Percentiles rank a stretch among this genome's conserved stretches.
Conservation (phyloP, 2,888 invertebrate species). For the Tetramorium bicarinatum region DNA sequence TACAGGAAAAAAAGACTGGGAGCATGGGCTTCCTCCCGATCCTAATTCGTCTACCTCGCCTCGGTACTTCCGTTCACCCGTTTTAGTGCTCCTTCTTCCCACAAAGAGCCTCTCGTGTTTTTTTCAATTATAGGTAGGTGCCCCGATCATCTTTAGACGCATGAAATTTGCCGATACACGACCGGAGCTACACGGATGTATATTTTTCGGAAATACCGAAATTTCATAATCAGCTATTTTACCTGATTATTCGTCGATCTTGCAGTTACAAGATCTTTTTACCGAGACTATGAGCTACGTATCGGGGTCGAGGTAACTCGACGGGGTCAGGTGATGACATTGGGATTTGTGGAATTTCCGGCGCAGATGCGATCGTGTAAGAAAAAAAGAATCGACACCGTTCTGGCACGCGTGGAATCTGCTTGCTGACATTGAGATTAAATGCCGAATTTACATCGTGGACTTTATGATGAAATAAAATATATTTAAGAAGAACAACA, state of each 20-base stretch:
- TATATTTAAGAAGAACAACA: background rate
- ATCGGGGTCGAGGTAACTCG: slow-evolving; percentile 56
- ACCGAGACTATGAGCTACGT: slow-evolving; percentile 28
- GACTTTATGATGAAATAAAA: slow-evolving; percentile 14
- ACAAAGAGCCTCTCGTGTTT: slow-evolving; percentile 42
- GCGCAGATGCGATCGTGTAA: slow-evolving; percentile 54
- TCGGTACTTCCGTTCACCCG: slow-evolving; percentile 76
- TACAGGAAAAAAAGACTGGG: slow-evolving; percentile 67
- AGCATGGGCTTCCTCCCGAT: slow-evolving; percentile 73
- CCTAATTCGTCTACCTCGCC: slow-evolving; percentile 74
- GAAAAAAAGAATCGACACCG: slow-evolving; percentile 24
- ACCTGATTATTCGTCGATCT: background rate
- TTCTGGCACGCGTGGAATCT: slow-evolving; percentile 36
- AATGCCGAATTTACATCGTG: slow-evolving; percentile 40
- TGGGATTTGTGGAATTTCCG: slow-evolving; percentile 78
- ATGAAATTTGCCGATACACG: slow-evolving; percentile 37
- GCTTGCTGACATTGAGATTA: slow-evolving; percentile 21
- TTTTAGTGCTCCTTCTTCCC: slow-evolving; percentile 56
- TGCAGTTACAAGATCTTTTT: slow-evolving; percentile 35
- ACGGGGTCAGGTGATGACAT: slow-evolving; percentile 61
- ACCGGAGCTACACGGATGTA: slow-evolving; percentile 9
- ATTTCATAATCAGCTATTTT: slow-evolving; percentile 36
- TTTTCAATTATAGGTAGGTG: slow-evolving; percentile 51
- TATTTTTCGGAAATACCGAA: slow-evolving; percentile 32
- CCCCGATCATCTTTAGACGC: slow-evolving; percentile 17